A percentile compares a stretch with the other conserved stretches of the same genome.
Conservation (phyloP, 2,888 invertebrate species). For the Hyppa rectilinea region DNA sequence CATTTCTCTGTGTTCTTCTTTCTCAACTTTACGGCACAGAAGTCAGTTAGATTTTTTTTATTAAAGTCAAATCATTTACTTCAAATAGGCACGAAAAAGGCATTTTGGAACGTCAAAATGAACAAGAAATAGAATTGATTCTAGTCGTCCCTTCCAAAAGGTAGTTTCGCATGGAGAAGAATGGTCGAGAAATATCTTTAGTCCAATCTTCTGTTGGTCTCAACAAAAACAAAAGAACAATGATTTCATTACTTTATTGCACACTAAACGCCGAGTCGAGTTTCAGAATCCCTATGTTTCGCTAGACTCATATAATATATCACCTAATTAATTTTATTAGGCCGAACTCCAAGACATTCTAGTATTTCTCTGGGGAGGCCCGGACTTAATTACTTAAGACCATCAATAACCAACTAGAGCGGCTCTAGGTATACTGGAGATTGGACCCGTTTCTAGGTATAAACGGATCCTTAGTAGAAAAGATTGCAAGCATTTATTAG, state of each 20-base stretch:
- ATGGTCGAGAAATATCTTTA: no score
- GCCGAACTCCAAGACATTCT: slow-evolving; percentile 21
- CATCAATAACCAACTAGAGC: slow-evolving; percentile 50
- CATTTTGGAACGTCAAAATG: no score
- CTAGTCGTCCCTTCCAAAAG: no score
- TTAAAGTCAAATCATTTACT: no score
- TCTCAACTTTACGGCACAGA: no score
- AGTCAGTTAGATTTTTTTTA: no score
- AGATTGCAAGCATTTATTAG: background rate
- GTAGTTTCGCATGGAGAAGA: no score
- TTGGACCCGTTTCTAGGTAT: background rate
- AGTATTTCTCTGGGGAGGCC: slow-evolving; percentile 48
- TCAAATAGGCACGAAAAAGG: no score
- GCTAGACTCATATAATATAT: slow-evolving; percentile 37
- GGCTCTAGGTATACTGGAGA: slow-evolving; percentile 3
- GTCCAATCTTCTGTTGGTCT: rapidly evolving
- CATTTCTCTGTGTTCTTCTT: no score
- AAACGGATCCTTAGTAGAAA: background rate
- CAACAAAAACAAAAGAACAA: slow-evolving; percentile 39
- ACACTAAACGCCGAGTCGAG: slow-evolving; percentile 37
- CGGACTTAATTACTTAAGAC: slow-evolving; percentile 52
- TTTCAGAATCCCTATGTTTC: slow-evolving; percentile 10
- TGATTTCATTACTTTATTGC: slow-evolving; percentile 20
- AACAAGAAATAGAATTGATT: no score
- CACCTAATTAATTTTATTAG: slow-evolving; percentile 60